A percentile compares a stretch with the other conserved stretches of the same genome.
Conservation (phyloP, 2,888 invertebrate genomes). For the Myopa tessellatipennis region DNA sequence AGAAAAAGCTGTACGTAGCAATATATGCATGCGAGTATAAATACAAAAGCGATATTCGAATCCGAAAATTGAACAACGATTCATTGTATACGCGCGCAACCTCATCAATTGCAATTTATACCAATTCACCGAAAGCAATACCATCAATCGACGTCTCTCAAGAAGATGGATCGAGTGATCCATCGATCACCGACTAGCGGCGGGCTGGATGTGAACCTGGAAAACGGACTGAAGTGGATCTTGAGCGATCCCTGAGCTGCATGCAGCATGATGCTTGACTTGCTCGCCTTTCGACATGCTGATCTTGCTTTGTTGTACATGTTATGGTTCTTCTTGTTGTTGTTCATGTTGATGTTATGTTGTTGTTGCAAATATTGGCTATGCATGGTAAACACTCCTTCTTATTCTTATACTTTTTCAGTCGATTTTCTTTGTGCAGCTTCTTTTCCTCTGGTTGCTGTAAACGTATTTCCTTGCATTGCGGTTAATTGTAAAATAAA, state of each 20-base stretch:
- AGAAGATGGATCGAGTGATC: constrained; percentile 39
- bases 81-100: constrained; percentile 37
- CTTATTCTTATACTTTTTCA: background rate
- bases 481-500: constrained; percentile 31
- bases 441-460: background rate
- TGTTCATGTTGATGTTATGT: background rate
- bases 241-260: background rate
- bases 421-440: background rate
- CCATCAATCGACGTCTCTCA: constrained; percentile 47
- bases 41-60: constrained; percentile 10
- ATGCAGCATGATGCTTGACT: constrained; percentile 1
- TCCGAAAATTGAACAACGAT: constrained; percentile 14
- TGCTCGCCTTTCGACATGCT: constrained; percentile 22
- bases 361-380: background rate
- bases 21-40: no score
- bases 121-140: constrained; percentile 53
- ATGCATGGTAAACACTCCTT: constrained; percentile 15
- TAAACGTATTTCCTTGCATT: constrained; percentile 21
- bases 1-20: background rate
- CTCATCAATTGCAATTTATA: constrained; percentile 53
- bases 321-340: constrained; percentile 5
- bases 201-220: background rate
- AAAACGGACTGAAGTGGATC: background rate
- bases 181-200: constrained; percentile 32
- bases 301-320: background rate